Evolutionary conservation across 1,140 invertebrate species (phyloP), one percentile per base, ranked within the genome.

Genomic region (Megalopta genalis): DNA sequence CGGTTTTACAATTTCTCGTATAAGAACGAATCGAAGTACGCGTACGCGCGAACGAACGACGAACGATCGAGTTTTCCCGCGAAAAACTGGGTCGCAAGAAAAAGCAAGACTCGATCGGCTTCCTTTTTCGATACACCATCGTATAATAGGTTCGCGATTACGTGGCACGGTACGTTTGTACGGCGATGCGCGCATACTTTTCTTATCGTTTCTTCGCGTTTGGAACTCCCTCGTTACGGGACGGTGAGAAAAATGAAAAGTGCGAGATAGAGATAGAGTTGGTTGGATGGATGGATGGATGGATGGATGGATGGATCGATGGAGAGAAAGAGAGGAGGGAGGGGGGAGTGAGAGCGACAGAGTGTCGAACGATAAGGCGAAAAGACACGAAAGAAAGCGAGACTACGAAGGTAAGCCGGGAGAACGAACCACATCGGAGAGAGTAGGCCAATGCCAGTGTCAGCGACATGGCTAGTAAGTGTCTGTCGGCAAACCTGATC

Each of bases 361-460:
- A 32, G 42, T 12, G 70, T 66, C 27, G 14, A 18, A 74, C 62
- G 77, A 80, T 80, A 74, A 79, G 63, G 72, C 70, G 63, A 73
- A 74, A 74, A 60, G 70, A 85, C 81, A 88, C 81, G 86, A 92
- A 88, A 91, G 88, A 89, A 87, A 92, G 89, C 90, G 90, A 91
- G 89, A 90, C 87, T 85, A 86, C 67, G 81, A 88, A 75, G 85
- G 82, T 84, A 84, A 89, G 88, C 87, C 77, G 87, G 82, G 90
- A 90, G 89, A 91, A 89, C 88, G 89, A 88, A 88, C 85, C 84
- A 88, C 84, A 85, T 78, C 66, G 85, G 88, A 90, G 88, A 92
- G 90, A 92, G 91, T 92, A 92, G 91, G 91, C 91, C 91, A 92
- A 90, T 92, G 91, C 88, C 91, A 92, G 88, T 92, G 91, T 91